These are phyloP conservation scores for Drosophila paulistorum DNA, from an alignment of 1,140 invertebrate species.

Conservation along the genomic window DNA sequence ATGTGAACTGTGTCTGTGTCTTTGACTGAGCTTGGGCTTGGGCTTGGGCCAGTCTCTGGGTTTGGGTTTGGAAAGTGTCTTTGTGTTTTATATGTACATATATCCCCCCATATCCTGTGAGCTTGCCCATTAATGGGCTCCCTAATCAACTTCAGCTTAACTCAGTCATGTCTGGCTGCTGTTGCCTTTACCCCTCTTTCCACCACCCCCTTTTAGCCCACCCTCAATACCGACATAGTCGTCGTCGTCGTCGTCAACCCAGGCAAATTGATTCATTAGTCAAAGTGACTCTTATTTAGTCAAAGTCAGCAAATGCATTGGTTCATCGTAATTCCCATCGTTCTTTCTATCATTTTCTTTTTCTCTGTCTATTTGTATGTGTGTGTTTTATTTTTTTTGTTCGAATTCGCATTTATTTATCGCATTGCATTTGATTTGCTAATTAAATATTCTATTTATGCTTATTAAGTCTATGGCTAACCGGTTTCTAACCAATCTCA, in stretches of 20 bases:
- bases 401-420: slow-evolving; percentile 67
- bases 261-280: slow-evolving; percentile 81
- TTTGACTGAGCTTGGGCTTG: not conserved
- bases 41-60: not conserved
- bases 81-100: slow-evolving; percentile 30
- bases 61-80: slow-evolving; percentile 33
- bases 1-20: slow-evolving; percentile 69
- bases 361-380: slow-evolving; percentile 41
- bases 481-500: slow-evolving; percentile 5
- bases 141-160: slow-evolving; percentile 67
- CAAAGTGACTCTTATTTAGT: slow-evolving; percentile 79
- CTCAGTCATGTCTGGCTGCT: slow-evolving; percentile 43
- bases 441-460: slow-evolving; percentile 78
- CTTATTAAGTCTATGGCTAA: slow-evolving; percentile 61
- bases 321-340: slow-evolving; percentile 2
- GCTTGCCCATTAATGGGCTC: slow-evolving; percentile 72
- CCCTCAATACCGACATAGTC: slow-evolving; percentile 50
- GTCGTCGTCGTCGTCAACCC: slow-evolving; percentile 40
- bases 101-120: slow-evolving; percentile 69
- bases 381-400: slow-evolving; percentile 16
- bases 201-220: slow-evolving; percentile 12
- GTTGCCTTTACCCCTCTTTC: not conserved
- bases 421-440: slow-evolving; percentile 78
- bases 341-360: slow-evolving; percentile 31
- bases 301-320: slow-evolving; percentile 35